A percentile compares a stretch with the other conserved stretches of the same genome.
phyloP scores from a whole-genome alignment of 2,888 invertebrate species.

The Eupithecia centaureata region DNA sequence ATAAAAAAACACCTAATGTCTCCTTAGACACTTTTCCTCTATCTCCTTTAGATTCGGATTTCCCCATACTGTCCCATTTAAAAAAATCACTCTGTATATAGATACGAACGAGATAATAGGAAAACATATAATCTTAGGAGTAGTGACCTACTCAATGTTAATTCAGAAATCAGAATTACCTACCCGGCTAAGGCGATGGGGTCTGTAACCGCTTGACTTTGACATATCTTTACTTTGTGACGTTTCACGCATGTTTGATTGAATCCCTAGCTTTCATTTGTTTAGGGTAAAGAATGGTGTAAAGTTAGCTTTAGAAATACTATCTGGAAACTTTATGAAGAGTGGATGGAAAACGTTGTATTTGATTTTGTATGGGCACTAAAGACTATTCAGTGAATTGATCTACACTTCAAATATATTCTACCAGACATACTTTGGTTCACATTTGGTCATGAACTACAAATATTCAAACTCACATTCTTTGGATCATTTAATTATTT shows the following conservation, averaged over 20 bases:
- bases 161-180: slow-evolving; percentile 46
- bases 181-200: slow-evolving; percentile 45
- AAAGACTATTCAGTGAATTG: no score
- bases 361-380: no score
- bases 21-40: no score
- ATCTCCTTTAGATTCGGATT: no score
- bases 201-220: slow-evolving; percentile 61
- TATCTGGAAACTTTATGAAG: not conserved
- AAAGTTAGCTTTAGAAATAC: not conserved
- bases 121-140: slow-evolving; percentile 50
- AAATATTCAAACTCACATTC: no score
- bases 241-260: not conserved
- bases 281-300: not conserved
- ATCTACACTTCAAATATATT: not conserved
- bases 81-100: slow-evolving; percentile 12
- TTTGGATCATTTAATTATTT: no score
- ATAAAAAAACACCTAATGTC: no score
- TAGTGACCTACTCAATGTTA: slow-evolving; percentile 55
- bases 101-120: slow-evolving; percentile 48
- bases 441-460: no score
- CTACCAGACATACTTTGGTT: no score
- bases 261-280: not conserved
- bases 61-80: no score
- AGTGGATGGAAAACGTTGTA: not conserved
- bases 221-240: slow-evolving; percentile 45